Evolutionary conservation across 2,113 vertebrate species (phyloP).

Genomic region (Microtus richardsoni): DNA sequence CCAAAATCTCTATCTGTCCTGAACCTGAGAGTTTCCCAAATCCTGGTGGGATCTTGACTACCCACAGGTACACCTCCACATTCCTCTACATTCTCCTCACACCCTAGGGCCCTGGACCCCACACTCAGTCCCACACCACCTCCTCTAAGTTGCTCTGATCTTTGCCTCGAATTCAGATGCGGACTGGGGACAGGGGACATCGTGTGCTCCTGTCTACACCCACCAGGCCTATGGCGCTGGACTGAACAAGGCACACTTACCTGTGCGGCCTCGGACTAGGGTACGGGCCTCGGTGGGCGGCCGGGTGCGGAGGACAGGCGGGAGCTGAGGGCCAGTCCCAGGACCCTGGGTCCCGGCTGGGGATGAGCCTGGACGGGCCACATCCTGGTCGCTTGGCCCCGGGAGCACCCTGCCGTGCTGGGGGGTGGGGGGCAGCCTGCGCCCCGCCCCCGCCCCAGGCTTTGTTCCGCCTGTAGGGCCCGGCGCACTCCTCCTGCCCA

Average conservation of each 20-base stretch:
- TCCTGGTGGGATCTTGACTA: not conserved
- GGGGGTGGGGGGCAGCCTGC: constrained; percentile 47
- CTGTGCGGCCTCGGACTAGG: constrained; percentile 69
- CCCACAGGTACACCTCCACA: not conserved
- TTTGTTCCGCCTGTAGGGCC: constrained; percentile 67
- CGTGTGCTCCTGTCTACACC: accelerated
- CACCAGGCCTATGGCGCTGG: not conserved
- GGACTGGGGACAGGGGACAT: not conserved
- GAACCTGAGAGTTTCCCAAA: not conserved
- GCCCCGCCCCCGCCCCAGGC: constrained; percentile 61
- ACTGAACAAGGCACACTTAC: constrained; percentile 68
- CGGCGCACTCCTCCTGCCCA: not conserved
- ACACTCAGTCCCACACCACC: not conserved
- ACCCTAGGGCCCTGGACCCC: not conserved
- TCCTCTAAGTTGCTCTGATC: constrained; percentile 13
- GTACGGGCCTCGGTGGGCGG: not conserved
- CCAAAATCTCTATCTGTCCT: not conserved
- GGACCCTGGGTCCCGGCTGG: constrained; percentile 35
- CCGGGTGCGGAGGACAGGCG: not conserved
- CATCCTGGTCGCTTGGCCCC: constrained; percentile 37
- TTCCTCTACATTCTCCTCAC: not conserved
- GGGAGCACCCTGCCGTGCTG: constrained; percentile 24
- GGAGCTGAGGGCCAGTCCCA: constrained; percentile 33
- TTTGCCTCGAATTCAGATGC: constrained; percentile 15
- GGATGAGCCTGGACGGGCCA: constrained; percentile 28